A percentile compares a stretch with the other conserved stretches of the same genome.
These are phyloP conservation scores for Nomada fucata DNA, from an alignment of 2,888 invertebrate species.

Conservation along the genomic window DNA sequence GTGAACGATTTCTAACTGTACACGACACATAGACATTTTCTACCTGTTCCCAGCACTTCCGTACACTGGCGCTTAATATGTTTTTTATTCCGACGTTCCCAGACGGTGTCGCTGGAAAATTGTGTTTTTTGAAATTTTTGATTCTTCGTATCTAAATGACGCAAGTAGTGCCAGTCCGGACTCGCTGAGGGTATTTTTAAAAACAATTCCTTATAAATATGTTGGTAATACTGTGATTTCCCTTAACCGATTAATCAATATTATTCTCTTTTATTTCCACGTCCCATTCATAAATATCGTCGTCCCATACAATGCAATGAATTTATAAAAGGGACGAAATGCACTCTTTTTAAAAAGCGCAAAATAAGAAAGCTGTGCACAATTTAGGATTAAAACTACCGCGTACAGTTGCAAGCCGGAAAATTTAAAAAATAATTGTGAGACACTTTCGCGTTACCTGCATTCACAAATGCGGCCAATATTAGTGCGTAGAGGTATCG, in stretches of 20 bases:
- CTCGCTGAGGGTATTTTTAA: too few species aligned
- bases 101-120: background rate
- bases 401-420: too few species aligned
- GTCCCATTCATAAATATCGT: too few species aligned
- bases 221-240: too few species aligned
- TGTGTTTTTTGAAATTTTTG: background rate
- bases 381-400: too few species aligned
- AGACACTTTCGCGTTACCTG: background rate
- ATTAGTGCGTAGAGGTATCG: background rate
- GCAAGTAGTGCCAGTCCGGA: background rate
- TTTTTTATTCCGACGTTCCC: background rate
- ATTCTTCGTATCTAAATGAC: background rate
- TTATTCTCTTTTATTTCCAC: too few species aligned
- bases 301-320: too few species aligned
- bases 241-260: too few species aligned
- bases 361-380: too few species aligned
- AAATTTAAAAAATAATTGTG: background rate
- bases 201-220: too few species aligned
- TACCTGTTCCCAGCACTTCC: slow-evolving; percentile 50
- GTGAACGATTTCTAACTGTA: slow-evolving; percentile 75
- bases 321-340: too few species aligned
- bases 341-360: too few species aligned
- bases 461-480: slow-evolving; percentile 26
- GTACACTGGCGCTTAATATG: background rate
- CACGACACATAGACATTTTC: slow-evolving; percentile 64